Conservation (phyloP, 2,888 invertebrate species). For the Chromoteleia sp. region DNA sequence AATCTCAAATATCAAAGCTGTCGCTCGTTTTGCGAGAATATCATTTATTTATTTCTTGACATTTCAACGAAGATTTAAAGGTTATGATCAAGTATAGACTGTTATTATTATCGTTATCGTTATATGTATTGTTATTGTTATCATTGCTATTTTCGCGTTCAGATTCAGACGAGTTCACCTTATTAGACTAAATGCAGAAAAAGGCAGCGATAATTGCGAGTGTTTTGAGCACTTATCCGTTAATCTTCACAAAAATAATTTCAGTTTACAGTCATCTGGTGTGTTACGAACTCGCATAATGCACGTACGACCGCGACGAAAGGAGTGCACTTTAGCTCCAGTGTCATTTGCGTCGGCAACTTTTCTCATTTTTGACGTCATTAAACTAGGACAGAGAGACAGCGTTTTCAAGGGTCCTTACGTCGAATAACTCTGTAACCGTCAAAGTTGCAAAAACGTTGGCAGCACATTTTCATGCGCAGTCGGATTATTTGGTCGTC, state of each 20-base stretch:
- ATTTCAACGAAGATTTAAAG: constrained; percentile 18
- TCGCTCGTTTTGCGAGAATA: constrained; percentile 4
- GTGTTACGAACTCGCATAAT: constrained; percentile 45
- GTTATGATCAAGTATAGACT: constrained; percentile 16
- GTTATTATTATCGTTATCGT: background rate
- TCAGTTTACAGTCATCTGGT: constrained; percentile 41
- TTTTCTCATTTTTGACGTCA: constrained; percentile 69
- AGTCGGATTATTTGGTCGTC: constrained; percentile 38
- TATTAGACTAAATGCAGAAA: background rate
- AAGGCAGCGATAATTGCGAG: constrained; percentile 38
- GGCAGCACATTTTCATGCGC: constrained; percentile 15
- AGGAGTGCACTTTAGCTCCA: constrained; percentile 51
- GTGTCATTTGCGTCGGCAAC: constrained; percentile 58
- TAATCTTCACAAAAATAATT: constrained; percentile 55
- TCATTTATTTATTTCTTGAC: constrained; percentile 23
- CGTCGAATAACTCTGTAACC: constrained; percentile 57
- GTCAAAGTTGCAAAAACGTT: constrained; percentile 55
- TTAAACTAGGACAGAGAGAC: constrained; percentile 59
- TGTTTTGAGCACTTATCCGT: constrained; percentile 36
- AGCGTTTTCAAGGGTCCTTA: constrained; percentile 57
- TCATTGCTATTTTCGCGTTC: no score
- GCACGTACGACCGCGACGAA: constrained; percentile 52
- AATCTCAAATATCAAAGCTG: constrained; percentile 41
- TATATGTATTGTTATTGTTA: no score
- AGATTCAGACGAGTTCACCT: no score